These are phyloP conservation scores for Diplolepis rosae DNA, from an alignment of 2,888 invertebrate species.

Conservation along the genomic window DNA sequence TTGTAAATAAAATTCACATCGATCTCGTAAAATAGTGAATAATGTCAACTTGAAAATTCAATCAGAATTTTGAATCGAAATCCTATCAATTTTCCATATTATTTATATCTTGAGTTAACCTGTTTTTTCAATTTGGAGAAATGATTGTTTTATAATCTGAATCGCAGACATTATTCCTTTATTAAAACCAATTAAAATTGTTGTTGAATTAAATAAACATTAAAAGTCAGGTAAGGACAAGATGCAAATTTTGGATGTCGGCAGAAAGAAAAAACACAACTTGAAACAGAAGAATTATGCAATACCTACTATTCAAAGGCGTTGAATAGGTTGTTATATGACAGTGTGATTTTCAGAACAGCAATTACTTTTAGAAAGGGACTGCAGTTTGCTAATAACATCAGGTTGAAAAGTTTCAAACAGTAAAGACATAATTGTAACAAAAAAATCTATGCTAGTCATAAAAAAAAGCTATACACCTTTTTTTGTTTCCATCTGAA, in stretches of 20 bases:
- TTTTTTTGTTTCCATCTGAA: not conserved
- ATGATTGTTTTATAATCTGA: no score
- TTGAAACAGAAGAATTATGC: constrained; percentile 16
- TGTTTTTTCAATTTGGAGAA: no score
- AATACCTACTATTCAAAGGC: not conserved
- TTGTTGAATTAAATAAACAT: no score
- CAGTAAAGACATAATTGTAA: not conserved
- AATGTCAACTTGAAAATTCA: no score
- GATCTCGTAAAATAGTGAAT: no score
- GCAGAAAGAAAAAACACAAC: not conserved
- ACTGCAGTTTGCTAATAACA: constrained; percentile 37
- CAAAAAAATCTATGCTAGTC: constrained; percentile 8
- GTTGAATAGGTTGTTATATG: constrained; percentile 31
- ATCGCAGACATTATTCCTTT: no score
- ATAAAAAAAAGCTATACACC: not conserved
- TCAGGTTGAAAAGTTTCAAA: constrained; percentile 33
- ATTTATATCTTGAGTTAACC: no score
- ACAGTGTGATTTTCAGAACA: constrained; percentile 43
- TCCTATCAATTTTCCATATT: no score
- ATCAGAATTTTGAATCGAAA: no score
- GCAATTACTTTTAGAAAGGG: constrained; percentile 54
- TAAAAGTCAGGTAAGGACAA: not conserved
- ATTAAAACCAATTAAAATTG: no score
- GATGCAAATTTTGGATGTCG: not conserved
- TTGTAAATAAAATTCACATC: not conserved